Evolutionary conservation across 1,140 invertebrate genomes (phyloP).

Genomic region (Laupala kohalensis): DNA sequence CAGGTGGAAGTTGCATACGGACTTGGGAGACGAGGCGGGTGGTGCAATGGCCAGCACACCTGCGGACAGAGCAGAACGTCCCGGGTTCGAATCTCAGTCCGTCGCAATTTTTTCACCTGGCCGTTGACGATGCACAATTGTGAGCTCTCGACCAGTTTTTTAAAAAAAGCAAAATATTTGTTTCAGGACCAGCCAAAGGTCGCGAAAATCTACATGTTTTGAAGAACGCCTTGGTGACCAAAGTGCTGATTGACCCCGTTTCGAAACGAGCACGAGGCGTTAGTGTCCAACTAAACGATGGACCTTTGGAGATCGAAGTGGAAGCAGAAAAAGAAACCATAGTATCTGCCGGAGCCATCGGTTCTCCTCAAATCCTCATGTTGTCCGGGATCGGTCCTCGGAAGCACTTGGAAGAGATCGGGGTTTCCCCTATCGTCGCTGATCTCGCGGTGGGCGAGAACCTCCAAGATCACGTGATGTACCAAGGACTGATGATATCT

Average conservation of each 20-base stretch:
- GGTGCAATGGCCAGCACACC: too few species aligned
- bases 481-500: neutral
- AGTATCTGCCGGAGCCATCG: slow-evolving; percentile 72
- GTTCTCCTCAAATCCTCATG: slow-evolving; percentile 85
- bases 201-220: slow-evolving; percentile 75
- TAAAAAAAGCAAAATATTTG: too few species aligned
- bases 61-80: too few species aligned
- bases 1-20: too few species aligned
- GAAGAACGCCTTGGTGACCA: slow-evolving; percentile 68
- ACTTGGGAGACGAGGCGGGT: too few species aligned
- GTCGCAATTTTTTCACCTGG: too few species aligned
- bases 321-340: slow-evolving; percentile 69
- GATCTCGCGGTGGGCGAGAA: slow-evolving; percentile 40
- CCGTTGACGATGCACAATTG: too few species aligned
- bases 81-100: too few species aligned
- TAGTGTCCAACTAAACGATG: slow-evolving; percentile 63
- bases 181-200: slow-evolving; percentile 60
- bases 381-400: slow-evolving; percentile 78
- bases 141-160: too few species aligned
- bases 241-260: slow-evolving; percentile 21
- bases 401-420: slow-evolving; percentile 57
- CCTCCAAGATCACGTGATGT: neutral
- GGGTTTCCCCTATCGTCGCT: slow-evolving; percentile 51
- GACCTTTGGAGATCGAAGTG: slow-evolving; percentile 53
- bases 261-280: slow-evolving; percentile 22